Conservation (phyloP, 2,113 vertebrate species). For the Callospermophilus lateralis region DNA sequence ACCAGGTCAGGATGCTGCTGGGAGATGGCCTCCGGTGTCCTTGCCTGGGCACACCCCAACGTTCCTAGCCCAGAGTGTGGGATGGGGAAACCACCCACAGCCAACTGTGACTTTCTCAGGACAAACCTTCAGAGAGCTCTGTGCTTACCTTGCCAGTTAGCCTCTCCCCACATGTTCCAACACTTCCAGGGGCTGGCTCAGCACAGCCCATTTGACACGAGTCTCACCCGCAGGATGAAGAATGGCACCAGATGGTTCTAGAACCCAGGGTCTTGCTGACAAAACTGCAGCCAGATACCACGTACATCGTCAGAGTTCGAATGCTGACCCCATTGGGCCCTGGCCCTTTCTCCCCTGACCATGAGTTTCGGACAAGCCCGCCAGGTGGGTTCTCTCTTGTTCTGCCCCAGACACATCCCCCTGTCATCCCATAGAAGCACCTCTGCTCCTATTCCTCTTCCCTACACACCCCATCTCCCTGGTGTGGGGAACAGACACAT, state of each 20-base stretch:
- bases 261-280: constrained; percentile 88
- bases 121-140: neutral
- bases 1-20: constrained; percentile 56
- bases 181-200: fast-evolving
- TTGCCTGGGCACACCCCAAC: constrained; percentile 67
- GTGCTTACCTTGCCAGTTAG: fast-evolving
- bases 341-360: constrained; percentile 87
- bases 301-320: constrained; percentile 88
- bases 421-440: neutral
- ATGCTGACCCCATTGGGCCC: constrained; percentile 86
- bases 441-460: neutral
- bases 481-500: neutral
- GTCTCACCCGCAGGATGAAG: constrained; percentile 84
- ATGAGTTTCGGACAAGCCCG: constrained; percentile 88
- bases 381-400: constrained; percentile 80
- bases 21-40: neutral
- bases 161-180: neutral
- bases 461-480: neutral
- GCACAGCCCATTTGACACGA: neutral
- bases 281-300: constrained; percentile 89
- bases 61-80: neutral
- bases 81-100: fast-evolving
- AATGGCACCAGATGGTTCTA: constrained; percentile 86
- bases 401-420: neutral
- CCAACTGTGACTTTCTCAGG: neutral